Evolutionary conservation across 2,797 vertebrate species (phyloP), one percentile per base, ranked within the genome.

Genomic region (Siniperca undulata): DNA sequence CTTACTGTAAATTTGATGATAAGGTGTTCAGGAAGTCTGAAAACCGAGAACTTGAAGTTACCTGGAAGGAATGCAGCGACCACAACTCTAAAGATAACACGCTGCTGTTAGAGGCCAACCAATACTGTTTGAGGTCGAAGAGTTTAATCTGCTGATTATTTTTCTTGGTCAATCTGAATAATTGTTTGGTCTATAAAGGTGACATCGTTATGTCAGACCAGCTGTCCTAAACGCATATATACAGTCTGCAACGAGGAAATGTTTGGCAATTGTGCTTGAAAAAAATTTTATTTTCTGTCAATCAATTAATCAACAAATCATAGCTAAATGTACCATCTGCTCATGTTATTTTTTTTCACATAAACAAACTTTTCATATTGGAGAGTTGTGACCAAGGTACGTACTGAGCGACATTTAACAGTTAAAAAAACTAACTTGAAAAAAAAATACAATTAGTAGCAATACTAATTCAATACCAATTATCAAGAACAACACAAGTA

Each of bases 1-100:
- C 42, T 60, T 50, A 19, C n/a, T 56, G 58, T 34, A 36, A 7
- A 19, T 68, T 79, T 69, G 16, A 42, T 1, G 46, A 80, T 53
- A 30, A 72, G 50, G 36, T 6, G 42, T 34, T 27, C 40, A 36
- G 42, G 40, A 42, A 42, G 34, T n/a, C 42, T 40, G 59, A 58
- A 27, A 55, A 42, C 5, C 2, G 0, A 19, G 46, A 50, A 19
- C 6, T 7, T 46, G 4, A 1, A 44, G 12, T 12, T 8, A 56
- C 14, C 64, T 11, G 1, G 27, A n/a, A 64, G 55, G 40, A 80
- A 62, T 71, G 52, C n/a, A 36, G 34, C 6, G 1, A 46, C 16
- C 22, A 4, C 34, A 10, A 3, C 1, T 1, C 3, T 8, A 10
- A 24, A 60, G 64, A 60, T 66, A 50, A 50, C 55, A 1, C 6